Evolutionary conservation across 2,797 vertebrate genomes (phyloP).

Genomic region (Anas flavirostris): DNA sequence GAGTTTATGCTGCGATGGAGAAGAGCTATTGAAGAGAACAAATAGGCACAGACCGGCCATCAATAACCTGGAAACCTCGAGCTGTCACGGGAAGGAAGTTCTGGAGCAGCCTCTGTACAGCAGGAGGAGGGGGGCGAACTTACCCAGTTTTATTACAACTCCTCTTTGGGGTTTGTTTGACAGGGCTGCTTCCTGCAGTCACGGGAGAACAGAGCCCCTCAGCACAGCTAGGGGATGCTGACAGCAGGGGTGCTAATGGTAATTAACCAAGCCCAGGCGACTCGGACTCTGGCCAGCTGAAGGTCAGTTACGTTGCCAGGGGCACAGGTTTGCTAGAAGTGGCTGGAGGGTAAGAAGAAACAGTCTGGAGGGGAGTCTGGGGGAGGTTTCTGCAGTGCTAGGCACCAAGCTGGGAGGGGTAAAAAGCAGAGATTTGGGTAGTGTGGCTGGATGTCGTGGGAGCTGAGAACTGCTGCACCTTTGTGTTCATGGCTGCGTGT

Average conservation of each 20-base stretch:
- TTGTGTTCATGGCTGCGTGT: accelerated
- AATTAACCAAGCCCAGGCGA: neutral
- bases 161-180: neutral
- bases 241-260: neutral
- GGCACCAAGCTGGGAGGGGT: neutral
- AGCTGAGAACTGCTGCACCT: neutral
- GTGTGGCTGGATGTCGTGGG: neutral
- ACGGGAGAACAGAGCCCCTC: neutral
- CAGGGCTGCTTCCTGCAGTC: neutral
- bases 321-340: neutral
- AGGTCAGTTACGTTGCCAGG: accelerated
- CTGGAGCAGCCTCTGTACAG: neutral
- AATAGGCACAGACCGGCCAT: neutral
- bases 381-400: neutral
- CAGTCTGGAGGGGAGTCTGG: neutral
- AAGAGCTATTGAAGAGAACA: slow-evolving; percentile 32
- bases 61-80: slow-evolving; percentile 1
- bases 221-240: neutral
- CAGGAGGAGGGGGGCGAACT: neutral
- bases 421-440: neutral
- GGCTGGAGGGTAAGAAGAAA: neutral
- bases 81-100: neutral
- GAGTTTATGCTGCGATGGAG: neutral
- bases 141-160: neutral
- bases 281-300: neutral